Percentiles rank a stretch among this genome's conserved stretches.
Evolutionary conservation across 1,140 invertebrate species (phyloP).

Genomic region (Atta colombica): DNA sequence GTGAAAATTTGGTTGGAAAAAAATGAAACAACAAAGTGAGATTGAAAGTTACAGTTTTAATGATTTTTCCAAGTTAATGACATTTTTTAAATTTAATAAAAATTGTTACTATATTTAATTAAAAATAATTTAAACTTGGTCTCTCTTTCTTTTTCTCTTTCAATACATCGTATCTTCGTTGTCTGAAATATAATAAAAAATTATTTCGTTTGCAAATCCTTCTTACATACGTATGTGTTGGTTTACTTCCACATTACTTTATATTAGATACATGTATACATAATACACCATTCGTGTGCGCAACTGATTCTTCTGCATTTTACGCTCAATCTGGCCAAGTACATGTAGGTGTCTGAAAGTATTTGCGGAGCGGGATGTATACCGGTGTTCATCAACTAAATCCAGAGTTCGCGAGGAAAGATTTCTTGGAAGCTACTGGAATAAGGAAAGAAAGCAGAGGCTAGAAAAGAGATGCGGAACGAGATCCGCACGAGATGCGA

Average conservation of each 20-base stretch:
- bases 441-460: slow-evolving; percentile 36
- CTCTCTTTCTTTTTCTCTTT: neutral
- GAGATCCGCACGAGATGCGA: slow-evolving; percentile 1
- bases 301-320: slow-evolving; percentile 37
- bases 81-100: too few species aligned
- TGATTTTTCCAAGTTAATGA: neutral
- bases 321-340: slow-evolving; percentile 22
- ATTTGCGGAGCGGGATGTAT: slow-evolving; percentile 27
- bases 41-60: neutral
- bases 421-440: slow-evolving; percentile 39
- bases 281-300: neutral
- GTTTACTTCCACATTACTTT: neutral
- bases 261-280: neutral
- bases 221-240: neutral
- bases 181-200: neutral
- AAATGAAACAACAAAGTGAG: neutral
- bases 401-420: slow-evolving; percentile 49
- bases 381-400: slow-evolving; percentile 55
- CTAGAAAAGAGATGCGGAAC: neutral
- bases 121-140: neutral
- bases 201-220: slow-evolving; percentile 5
- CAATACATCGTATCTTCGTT: neutral
- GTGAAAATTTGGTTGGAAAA: neutral
- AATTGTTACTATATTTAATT: neutral
- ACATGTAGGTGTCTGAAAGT: slow-evolving; percentile 23